Evolutionary conservation across 2,113 vertebrate genomes (phyloP).

Genomic region (Cariama cristata): DNA sequence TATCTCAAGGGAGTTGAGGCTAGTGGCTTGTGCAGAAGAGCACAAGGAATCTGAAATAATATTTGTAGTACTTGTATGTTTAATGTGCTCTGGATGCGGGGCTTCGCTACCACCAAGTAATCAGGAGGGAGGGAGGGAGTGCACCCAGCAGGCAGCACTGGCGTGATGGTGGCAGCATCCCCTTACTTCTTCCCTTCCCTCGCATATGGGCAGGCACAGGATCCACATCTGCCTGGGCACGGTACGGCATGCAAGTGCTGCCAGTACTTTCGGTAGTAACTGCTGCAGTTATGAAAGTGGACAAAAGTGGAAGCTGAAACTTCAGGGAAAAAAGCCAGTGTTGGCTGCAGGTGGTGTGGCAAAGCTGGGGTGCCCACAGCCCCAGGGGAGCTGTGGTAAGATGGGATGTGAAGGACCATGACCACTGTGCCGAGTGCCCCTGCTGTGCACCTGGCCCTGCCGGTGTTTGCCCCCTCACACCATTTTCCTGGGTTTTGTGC

Average conservation of each 20-base stretch:
- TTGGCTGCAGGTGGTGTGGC: accelerated
- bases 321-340: accelerated
- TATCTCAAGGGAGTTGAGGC: neutral
- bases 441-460: accelerated
- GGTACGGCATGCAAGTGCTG: accelerated
- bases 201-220: too few species aligned
- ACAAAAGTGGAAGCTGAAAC: neutral
- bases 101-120: neutral
- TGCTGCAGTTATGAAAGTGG: neutral
- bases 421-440: too few species aligned
- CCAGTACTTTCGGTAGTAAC: neutral
- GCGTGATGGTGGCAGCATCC: accelerated
- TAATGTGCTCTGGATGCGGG: neutral
- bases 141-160: neutral
- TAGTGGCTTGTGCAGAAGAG: neutral
- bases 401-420: neutral
- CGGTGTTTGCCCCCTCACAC: accelerated
- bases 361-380: accelerated
- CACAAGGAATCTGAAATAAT: neutral
- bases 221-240: accelerated
- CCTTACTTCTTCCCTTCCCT: neutral
- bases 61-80: neutral
- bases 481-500: neutral
- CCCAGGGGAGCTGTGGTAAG: neutral
- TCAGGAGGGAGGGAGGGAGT: too few species aligned